Evolutionary conservation across 2,113 vertebrate genomes (phyloP).

Genomic region (Melospiza georgiana): DNA sequence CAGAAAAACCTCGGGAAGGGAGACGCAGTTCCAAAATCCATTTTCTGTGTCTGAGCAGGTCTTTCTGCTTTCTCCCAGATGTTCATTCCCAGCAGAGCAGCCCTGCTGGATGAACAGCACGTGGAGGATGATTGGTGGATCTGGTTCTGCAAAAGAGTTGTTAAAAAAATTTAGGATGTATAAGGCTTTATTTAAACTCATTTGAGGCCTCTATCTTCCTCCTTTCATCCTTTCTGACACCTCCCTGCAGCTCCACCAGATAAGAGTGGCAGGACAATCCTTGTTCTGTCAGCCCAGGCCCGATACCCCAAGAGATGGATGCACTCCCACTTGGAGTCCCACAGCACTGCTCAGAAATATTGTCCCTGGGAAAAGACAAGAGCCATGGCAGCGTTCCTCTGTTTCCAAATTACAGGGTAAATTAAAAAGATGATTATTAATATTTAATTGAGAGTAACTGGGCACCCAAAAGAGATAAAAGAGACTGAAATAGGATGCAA

Average conservation of each 20-base stretch:
- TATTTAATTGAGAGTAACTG: slow-evolving; percentile 14
- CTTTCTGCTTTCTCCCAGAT: neutral
- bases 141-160: neutral
- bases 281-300: neutral
- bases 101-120: rapidly evolving
- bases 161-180: neutral
- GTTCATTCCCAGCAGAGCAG: neutral
- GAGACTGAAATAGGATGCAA: neutral
- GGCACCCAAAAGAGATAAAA: neutral
- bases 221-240: neutral
- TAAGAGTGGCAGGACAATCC: neutral
- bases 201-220: neutral
- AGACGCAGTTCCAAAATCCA: neutral
- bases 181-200: neutral
- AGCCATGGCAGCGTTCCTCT: neutral
- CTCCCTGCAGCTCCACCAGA: neutral
- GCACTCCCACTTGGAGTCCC: neutral
- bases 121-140: rapidly evolving
- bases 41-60: neutral
- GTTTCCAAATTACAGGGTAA: neutral
- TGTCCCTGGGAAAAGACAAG: neutral
- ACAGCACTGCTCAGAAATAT: neutral
- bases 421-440: neutral
- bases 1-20: rapidly evolving
- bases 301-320: neutral